Evolutionary conservation across 2,113 vertebrate genomes (phyloP), one percentile per base, ranked within the genome.

Genomic region (Amphilophus citrinellus): DNA sequence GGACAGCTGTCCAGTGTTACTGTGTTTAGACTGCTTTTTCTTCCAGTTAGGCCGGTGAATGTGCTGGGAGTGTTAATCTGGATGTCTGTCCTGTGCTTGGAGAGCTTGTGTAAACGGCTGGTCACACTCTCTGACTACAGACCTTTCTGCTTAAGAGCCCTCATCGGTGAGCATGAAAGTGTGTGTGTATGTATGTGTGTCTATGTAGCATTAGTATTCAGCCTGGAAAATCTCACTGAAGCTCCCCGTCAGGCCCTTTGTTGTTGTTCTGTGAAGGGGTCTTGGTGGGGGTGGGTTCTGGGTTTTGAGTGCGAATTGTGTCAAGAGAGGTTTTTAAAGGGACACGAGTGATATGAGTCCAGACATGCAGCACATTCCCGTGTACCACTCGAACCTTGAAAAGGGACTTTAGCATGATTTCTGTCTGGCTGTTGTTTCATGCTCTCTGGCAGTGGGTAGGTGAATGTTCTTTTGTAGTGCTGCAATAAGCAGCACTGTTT

Each of bases 201-300:
- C 7, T 82, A 63, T 77, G 80, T n/a, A 77, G 79, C 89, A 93
- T 95, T 92, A 92, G 93, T 89, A 95, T 93, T 88, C 94, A 89
- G 79, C 42, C 62, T 59, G 37, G 37, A 81, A 91, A 86, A 89
- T 60, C 77, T 81, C 77, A 59, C 57, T 84, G 85, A 82, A 90
- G 88, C 60, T 50, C 76, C 59, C 59, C 30, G 77, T 76, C 32
- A 61, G 77, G 75, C 73, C 83, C 80, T 94, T 92, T 94, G 92
- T 94, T 93, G 94, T 88, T 32, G 65, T 42, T 93, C 80, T 30
- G 50, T 80, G 84, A 71, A 78, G 87, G 85, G 87, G 79, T 90
- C 88, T 80, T 4, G 10, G 37, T 27, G 37, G 37, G 37, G 8
- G 35, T 3, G 76, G 66, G 77, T 65, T 85, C 71, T 59, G 84